Percentiles rank a stretch among this genome's conserved stretches.
Evolutionary conservation across 2,888 invertebrate genomes (phyloP).

Genomic region (Callosobruchus maculatus): DNA sequence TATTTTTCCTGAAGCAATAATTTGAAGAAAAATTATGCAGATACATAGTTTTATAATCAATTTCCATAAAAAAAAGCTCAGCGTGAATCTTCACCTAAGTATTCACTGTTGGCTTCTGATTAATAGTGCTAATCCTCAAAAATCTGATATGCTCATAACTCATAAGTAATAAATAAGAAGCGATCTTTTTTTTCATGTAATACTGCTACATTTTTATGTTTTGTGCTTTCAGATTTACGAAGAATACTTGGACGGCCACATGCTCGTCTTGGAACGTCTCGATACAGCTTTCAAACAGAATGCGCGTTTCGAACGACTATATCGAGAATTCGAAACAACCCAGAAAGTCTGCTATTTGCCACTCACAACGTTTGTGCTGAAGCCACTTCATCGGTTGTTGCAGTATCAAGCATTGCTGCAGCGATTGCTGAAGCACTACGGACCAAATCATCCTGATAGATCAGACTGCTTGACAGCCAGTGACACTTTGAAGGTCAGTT

Average conservation of each 20-base stretch:
- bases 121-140: too few relatives aligned
- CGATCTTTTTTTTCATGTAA: too few relatives aligned
- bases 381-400: slow-evolving; percentile 78
- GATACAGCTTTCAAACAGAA: slow-evolving; percentile 74
- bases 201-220: too few relatives aligned
- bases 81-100: too few relatives aligned
- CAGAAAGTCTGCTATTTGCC: slow-evolving; percentile 86
- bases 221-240: slow-evolving; percentile 58
- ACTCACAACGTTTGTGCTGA: slow-evolving; percentile 74
- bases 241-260: slow-evolving; percentile 69
- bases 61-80: too few relatives aligned
- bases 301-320: slow-evolving; percentile 65
- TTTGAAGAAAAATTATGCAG: too few relatives aligned
- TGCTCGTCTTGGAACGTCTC: slow-evolving; percentile 72
- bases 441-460: slow-evolving; percentile 65
- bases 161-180: too few relatives aligned
- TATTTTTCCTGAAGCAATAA: too few relatives aligned
- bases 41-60: too few relatives aligned
- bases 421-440: slow-evolving; percentile 68
- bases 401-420: slow-evolving; percentile 79
- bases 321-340: slow-evolving; percentile 73
- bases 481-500: slow-evolving; percentile 53
- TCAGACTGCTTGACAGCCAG: slow-evolving; percentile 66
- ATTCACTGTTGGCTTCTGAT: too few relatives aligned
- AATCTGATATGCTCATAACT: too few relatives aligned